Evolutionary conservation across 2,113 vertebrate species (phyloP).

Genomic region (Sebastes fasciatus): DNA sequence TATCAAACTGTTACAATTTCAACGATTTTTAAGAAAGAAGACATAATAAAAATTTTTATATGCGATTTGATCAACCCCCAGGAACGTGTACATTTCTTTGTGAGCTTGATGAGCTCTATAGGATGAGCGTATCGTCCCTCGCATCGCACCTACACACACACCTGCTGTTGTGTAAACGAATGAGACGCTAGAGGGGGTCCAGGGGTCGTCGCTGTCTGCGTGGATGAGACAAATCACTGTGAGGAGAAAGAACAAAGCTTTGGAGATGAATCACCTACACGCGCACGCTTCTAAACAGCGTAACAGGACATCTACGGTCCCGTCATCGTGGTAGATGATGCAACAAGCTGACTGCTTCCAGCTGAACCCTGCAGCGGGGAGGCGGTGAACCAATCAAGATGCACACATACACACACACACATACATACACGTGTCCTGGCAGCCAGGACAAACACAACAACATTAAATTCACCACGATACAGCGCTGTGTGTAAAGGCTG

Average conservation of each 20-base stretch:
- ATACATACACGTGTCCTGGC: neutral
- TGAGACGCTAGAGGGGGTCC: neutral
- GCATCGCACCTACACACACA: conserved; percentile 25
- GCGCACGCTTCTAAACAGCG: conserved; percentile 32
- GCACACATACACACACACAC: conserved; percentile 1
- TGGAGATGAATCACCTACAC: conserved; percentile 57
- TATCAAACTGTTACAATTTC: conserved; percentile 36
- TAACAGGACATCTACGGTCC: conserved; percentile 41
- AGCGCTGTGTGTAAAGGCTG: neutral
- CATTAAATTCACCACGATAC: neutral
- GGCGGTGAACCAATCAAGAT: conserved; percentile 24
- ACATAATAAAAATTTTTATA: conserved; percentile 31
- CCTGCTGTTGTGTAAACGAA: conserved; percentile 37
- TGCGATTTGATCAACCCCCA: conserved; percentile 26
- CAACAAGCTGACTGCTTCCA: conserved; percentile 50
- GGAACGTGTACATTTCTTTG: conserved; percentile 32
- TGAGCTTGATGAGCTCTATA: conserved; percentile 3
- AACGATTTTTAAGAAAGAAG: conserved; percentile 32
- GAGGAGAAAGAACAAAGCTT: conserved; percentile 34
- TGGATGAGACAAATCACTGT: conserved; percentile 28
- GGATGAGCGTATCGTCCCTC: neutral
- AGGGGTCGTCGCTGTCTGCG: conserved; percentile 20
- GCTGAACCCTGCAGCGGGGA: conserved; percentile 53
- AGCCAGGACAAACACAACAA: conserved; percentile 17
- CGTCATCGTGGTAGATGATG: conserved; percentile 44